Percentiles rank a stretch among this genome's conserved stretches.
phyloP scores from a whole-genome alignment of 2,888 invertebrate genomes.

The Bedellia somnulentella region DNA sequence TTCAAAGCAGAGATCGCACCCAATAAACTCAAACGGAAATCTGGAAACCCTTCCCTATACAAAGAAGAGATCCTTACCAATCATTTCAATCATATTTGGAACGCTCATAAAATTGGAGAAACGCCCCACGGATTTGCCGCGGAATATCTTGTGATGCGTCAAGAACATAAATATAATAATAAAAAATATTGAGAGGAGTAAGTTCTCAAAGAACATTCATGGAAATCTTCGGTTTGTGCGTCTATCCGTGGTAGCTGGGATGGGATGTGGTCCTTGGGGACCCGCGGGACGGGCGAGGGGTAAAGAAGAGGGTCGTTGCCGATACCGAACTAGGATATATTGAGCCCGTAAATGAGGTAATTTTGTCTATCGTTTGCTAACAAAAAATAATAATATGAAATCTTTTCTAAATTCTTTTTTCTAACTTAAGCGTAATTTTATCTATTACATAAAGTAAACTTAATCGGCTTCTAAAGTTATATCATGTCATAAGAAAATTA shows the following conservation, averaged over 20 bases:
- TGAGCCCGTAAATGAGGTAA: conserved; percentile 37
- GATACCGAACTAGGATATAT: conserved; percentile 2
- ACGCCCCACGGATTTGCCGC: conserved; percentile 22
- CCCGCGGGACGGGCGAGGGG: conserved; percentile 11
- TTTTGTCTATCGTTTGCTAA: conserved; percentile 47
- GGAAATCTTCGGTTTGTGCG: conserved; percentile 19
- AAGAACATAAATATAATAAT: conserved; percentile 14
- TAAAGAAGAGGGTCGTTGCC: background rate
- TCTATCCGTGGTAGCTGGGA: conserved; percentile 11
- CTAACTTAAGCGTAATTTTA: too few species aligned
- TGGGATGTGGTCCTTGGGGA: conserved; percentile 2
- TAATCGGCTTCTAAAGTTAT: too few species aligned
- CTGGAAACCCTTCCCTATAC: too few species aligned
- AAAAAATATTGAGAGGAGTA: conserved; percentile 15
- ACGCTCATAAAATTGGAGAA: conserved; percentile 36
- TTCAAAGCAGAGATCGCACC: too few species aligned
- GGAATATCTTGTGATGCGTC: background rate
- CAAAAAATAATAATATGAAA: too few species aligned
- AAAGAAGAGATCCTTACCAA: too few species aligned
- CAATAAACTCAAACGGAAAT: too few species aligned
- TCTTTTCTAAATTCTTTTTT: too few species aligned
- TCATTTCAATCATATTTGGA: conserved; percentile 45
- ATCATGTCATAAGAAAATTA: too few species aligned
- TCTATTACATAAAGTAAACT: too few species aligned
- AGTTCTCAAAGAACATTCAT: conserved; percentile 23